A percentile compares a stretch with the other conserved stretches of the same genome.
phyloP scores from a whole-genome alignment of 2,113 vertebrate genomes.

The Poicephalus gulielmi region DNA sequence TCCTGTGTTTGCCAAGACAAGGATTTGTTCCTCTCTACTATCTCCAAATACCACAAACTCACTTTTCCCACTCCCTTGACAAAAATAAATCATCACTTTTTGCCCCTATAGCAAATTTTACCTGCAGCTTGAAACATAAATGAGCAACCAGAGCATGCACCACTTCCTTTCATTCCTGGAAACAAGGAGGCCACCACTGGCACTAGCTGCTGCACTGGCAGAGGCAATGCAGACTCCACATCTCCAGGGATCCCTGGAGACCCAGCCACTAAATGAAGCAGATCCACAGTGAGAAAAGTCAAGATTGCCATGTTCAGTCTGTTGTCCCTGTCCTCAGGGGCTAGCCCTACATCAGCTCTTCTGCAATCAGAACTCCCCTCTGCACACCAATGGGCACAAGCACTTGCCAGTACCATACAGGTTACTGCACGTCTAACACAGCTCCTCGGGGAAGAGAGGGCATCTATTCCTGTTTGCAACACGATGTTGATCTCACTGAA shows the following conservation, averaged over 20 bases:
- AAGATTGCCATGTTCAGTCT: neutral
- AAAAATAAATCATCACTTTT: neutral
- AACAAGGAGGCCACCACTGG: neutral
- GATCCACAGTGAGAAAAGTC: neutral
- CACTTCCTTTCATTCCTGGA: neutral
- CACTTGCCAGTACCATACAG: accelerated
- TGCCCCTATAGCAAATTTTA: neutral
- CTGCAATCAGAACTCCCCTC: neutral
- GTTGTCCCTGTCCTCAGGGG: neutral
- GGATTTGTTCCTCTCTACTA: neutral
- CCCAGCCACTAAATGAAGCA: neutral
- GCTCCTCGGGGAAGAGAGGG: neutral
- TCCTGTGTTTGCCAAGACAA: neutral
- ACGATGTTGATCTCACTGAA: neutral
- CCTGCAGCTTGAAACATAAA: neutral
- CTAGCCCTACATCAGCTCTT: neutral
- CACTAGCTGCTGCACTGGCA: neutral
- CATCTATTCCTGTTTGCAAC: neutral
- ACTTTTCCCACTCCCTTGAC: neutral
- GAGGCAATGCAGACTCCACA: neutral
- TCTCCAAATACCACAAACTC: neutral
- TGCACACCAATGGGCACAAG: neutral
- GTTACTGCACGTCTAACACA: neutral
- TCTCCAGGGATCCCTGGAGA: neutral
- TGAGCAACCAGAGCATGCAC: neutral